Conservation (phyloP, 2,888 invertebrate genomes). For the Dynastes grantii region DNA sequence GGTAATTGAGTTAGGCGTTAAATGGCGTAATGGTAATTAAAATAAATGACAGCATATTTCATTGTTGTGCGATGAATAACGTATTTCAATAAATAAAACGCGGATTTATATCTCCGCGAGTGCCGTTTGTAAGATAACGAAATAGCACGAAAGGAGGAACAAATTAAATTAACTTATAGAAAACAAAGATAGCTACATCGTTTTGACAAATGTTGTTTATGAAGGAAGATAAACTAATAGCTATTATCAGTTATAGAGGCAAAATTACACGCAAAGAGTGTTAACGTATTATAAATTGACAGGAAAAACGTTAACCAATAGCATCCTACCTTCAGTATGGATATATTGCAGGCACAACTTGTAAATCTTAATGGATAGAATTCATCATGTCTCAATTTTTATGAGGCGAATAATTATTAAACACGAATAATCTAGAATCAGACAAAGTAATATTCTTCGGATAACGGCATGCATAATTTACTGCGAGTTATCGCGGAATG, state of each 20-base stretch:
- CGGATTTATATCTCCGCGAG: conserved; percentile 29
- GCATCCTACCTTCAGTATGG: too few relatives aligned
- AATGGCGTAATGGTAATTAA: conserved; percentile 46
- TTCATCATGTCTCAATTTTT: too few relatives aligned
- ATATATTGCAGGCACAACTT: too few relatives aligned
- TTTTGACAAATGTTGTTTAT: conserved; percentile 18
- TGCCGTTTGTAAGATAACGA: conserved; percentile 41
- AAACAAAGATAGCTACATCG: background rate
- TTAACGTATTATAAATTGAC: background rate
- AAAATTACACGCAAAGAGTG: background rate
- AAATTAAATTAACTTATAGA: background rate
- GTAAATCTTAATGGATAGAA: too few relatives aligned
- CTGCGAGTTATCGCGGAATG: too few relatives aligned
- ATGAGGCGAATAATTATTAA: too few relatives aligned
- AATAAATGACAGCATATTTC: conserved; percentile 46
- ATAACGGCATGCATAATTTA: too few relatives aligned
- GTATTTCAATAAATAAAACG: conserved; percentile 24
- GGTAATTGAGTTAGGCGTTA: conserved; percentile 52
- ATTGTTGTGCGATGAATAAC: conserved; percentile 28
- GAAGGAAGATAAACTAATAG: conserved; percentile 11
- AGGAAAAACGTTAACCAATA: background rate
- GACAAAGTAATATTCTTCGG: too few relatives aligned
- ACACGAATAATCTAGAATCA: too few relatives aligned
- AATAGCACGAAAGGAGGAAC: background rate
- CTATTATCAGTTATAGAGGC: background rate